Evolutionary conservation across 92 coral and sea anemone genomes (phyloP), one percentile per base, ranked within the genome.

Genomic region (Scolanthus callimorphus): DNA sequence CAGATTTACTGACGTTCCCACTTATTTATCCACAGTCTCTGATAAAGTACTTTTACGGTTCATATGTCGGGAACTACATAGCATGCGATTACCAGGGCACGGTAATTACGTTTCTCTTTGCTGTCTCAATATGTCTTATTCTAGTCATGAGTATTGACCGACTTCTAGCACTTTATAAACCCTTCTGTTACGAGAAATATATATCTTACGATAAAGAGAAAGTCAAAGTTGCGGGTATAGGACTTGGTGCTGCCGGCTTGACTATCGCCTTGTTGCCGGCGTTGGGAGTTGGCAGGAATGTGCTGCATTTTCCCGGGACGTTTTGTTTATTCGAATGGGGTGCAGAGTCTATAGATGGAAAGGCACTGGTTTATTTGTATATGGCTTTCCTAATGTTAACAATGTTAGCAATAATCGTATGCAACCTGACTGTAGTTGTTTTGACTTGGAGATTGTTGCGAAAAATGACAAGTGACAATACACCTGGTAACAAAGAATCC

Each of bases 301-400:
- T 89, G 11, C 73, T 89, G 1, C 96, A 92, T 37, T 92, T 89
- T 56, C 98, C 98, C 1, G 92, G 96, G 25, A 92, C 98, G 21
- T 88, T 92, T 71, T 92, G 98, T 70, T 59, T 84, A 53, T 88
- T 92, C 49, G 90, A 92, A 62, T 78, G 96, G 87, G 78, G 85
- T 11, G 72, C 98, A 0, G 82, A 65, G 17, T 67, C 91, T 0
- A 43, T 89, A 11, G 90, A 80, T 4, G 98, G 98, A 6, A 71
- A 55, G 67, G 85, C 96, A 2, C 37, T 89, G 20, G 70, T 84
- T 13, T 80, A 84, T 25, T 60, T 80, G 1, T 88, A 83, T 27
- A 76, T 88, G 80, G 28, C 82, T 3, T 25, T 70, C 29, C 75
- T 92, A 17, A 71, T 78, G 49, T 2, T 64, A 8, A 75, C 96